A percentile compares a stretch with the other conserved stretches of the same genome.
These are phyloP conservation scores for Stichodactyla helianthus DNA, from an alignment of 64 coral and sea anemone species.

Conservation along the genomic window DNA sequence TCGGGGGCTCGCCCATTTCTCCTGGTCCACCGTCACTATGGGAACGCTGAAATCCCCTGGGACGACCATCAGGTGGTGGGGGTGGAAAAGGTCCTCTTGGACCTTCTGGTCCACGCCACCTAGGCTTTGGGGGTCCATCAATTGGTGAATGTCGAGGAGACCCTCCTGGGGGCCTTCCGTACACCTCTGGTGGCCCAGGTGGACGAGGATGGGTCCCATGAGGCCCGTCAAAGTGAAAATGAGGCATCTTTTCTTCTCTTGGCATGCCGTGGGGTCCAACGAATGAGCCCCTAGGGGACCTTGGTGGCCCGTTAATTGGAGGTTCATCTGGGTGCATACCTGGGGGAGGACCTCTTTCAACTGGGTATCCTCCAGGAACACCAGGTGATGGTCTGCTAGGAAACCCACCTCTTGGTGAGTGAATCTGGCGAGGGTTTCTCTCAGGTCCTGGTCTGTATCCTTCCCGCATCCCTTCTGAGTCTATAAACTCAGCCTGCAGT, in stretches of 20 bases:
- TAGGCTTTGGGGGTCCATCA: conserved; percentile 1
- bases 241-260: conserved; percentile 3
- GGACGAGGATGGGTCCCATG: conserved; percentile 3
- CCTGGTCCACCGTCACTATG: background rate
- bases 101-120: background rate
- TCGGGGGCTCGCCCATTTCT: background rate
- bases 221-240: conserved; percentile 1
- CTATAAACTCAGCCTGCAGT: background rate
- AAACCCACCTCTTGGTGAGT: conserved; percentile 8
- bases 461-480: background rate
- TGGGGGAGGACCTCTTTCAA: background rate
- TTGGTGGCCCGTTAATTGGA: conserved; percentile 7
- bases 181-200: background rate
- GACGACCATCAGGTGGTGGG: background rate
- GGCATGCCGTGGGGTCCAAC: background rate
- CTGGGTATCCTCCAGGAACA: background rate
- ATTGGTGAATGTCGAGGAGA: background rate
- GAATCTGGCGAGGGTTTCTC: conserved; percentile 14
- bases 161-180: background rate
- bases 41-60: conserved; percentile 4
- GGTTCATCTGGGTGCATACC: background rate
- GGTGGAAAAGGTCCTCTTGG: background rate
- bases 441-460: background rate
- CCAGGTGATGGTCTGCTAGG: background rate
- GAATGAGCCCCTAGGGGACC: background rate